Evolutionary conservation across 2,113 vertebrate genomes (phyloP), one percentile per base, ranked within the genome.

Genomic region (Raphicerus campestris): DNA sequence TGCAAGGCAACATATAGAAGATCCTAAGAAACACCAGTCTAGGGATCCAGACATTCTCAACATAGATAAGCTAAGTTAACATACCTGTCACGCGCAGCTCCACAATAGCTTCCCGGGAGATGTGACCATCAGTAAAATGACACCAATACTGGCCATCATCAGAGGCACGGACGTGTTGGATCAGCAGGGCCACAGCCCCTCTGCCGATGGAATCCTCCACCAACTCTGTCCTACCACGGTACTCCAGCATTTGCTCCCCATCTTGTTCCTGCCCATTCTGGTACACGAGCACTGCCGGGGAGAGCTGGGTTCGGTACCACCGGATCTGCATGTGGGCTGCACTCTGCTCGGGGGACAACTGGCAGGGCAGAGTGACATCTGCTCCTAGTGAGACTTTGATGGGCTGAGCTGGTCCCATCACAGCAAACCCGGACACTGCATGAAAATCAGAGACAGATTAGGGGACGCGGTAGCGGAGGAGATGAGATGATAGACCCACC

Each of bases 61-160:
- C 28, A 49, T 49, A 32, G 28, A 15, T 32, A 16, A 8, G 24
- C 45, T 30, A 22, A 8, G 20, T 16, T 49, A 61, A 84, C 89
- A 53, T 61, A 97, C 96, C 95, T 97, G 77, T n/a, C 16, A 97
- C 97, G 3, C 53, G 75, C 78, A 97, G 53, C 60, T 96, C 77
- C 47, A 93, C 58, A 15, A 2, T 10, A 10, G 78, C 85, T 51
- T 97, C 96, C 26, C 35, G 77, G 47, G 53, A 81, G 30, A 53
- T 20, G 35, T 47, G 47, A 7, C 78, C 96, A 7, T 96, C 42
- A 15, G 73, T 58, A 77, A 97, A 66, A n/a, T 14, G 60, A 53
- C 97, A 97, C 20, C 20, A 8, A 14, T 96, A 97, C 30, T 88
- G 92, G 82, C 97, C 97, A 7, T 94, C 3, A 13, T 96, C 97